Percentiles rank a stretch among this genome's conserved stretches.
Conservation (phyloP, 2,797 vertebrate species). For the Poeciliopsis presidionis region DNA sequence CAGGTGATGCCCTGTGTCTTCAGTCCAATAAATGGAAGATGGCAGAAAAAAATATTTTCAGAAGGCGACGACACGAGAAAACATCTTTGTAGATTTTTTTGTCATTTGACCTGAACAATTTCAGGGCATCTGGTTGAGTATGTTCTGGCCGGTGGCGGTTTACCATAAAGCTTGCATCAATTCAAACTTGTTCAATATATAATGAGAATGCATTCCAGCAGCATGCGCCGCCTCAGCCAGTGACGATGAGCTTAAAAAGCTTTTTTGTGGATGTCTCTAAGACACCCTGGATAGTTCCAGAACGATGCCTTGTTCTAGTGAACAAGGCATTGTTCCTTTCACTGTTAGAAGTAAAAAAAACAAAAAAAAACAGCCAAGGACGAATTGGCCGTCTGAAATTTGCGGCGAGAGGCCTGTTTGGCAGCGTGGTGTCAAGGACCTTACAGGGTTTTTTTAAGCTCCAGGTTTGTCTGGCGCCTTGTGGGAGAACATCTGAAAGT, state of each 20-base stretch:
- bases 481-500: constrained; percentile 68
- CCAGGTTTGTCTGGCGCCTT: constrained; percentile 29
- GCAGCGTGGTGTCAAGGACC: constrained; percentile 18
- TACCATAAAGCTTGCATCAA: constrained; percentile 61
- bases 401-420: constrained; percentile 12
- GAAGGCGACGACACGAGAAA: not conserved
- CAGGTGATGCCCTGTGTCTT: not conserved
- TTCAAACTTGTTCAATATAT: constrained; percentile 52
- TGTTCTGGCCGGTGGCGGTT: constrained; percentile 46
- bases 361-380: constrained; percentile 22
- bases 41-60: not conserved
- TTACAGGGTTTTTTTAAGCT: constrained; percentile 27
- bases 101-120: constrained; percentile 28
- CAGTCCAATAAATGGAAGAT: constrained; percentile 11
- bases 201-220: constrained; percentile 33
- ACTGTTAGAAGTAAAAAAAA: constrained; percentile 13
- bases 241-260: constrained; percentile 38
- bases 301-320: no score
- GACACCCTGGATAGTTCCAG: constrained; percentile 55
- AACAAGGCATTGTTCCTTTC: constrained; percentile 46
- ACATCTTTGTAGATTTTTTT: constrained; percentile 36
- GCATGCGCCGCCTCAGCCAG: constrained; percentile 32
- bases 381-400: not conserved
- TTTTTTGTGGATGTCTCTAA: constrained; percentile 50
- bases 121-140: not conserved